phyloP scores from a whole-genome alignment of 1,140 invertebrate species.

The Drosophila sp. region DNA sequence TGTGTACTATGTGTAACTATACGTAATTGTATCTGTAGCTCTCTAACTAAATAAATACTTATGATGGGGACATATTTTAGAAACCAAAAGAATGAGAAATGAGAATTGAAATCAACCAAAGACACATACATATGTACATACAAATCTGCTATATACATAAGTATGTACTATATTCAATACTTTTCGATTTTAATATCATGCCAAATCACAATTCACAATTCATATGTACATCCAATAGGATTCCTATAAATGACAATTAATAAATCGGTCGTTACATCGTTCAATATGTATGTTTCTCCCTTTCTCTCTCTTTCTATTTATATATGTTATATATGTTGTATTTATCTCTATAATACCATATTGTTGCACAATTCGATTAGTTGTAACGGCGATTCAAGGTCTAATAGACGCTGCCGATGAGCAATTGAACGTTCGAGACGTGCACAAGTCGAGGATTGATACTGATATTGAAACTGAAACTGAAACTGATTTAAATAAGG shows the following conservation, averaged over 20 bases:
- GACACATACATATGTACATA: slow-evolving; percentile 27
- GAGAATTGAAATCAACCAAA: slow-evolving; percentile 14
- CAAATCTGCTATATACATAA: slow-evolving; percentile 21
- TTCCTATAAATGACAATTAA: slow-evolving; percentile 4
- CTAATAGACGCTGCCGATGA: slow-evolving; percentile 85
- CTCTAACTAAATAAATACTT: slow-evolving; percentile 34
- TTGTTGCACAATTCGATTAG: slow-evolving; percentile 49
- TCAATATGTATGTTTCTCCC: slow-evolving; percentile 15
- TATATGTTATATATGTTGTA: slow-evolving; percentile 7
- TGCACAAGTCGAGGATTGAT: slow-evolving; percentile 73
- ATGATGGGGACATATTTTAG: slow-evolving; percentile 81
- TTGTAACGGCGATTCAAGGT: slow-evolving; percentile 85
- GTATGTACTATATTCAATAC: slow-evolving; percentile 14
- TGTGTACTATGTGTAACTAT: slow-evolving; percentile 18
- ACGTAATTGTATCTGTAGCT: slow-evolving; percentile 55
- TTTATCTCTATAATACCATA: slow-evolving; percentile 3
- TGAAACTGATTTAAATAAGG: slow-evolving; percentile 81
- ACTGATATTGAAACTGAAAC: slow-evolving; percentile 48
- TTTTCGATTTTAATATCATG: slow-evolving; percentile 41
- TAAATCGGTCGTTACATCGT: slow-evolving; percentile 5
- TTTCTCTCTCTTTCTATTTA: background rate
- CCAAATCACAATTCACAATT: slow-evolving; percentile 34
- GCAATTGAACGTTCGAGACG: slow-evolving; percentile 83
- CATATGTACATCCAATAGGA: slow-evolving; percentile 17
- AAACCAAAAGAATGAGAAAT: slow-evolving; percentile 55